Evolutionary conservation across 2,888 invertebrate species (phyloP), one percentile per base, ranked within the genome.

Genomic region (Conistra vaccinii): DNA sequence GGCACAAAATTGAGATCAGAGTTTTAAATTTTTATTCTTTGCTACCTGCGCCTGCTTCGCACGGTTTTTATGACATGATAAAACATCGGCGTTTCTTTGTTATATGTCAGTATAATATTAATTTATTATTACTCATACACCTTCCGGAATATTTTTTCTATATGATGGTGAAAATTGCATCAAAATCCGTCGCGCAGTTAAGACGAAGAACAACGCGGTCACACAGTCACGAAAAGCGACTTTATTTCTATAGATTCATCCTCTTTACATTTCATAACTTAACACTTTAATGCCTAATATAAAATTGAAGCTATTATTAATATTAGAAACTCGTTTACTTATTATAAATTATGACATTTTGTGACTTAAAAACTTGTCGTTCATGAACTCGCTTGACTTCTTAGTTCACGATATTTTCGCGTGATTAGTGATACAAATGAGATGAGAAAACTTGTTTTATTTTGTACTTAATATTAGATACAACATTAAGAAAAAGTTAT

Each of bases 401-500:
- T 75, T 42, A 35, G 67, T 58, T 69, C 88, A 87, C 82, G 82
- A 53, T 51, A 68, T 20, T 48, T 35, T 55, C 23, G 35, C 84
- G 78, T 86, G 84, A 62, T 78, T 63, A 20, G 1, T 60, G 12
- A 61, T 68, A 69, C 17, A 62, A 57, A 76, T 65, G 3, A 55
- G 7, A 53, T 68, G 55, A 14, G 14, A 45, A 71, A 80, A 81
- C 80, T 69, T 61, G 84, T 73, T 81, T 45, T 45, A 23, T 23
- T 35, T 29, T 39, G 17, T 32, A 17, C 51, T 53, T 53, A 55
- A 29, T 57, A 26, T 55, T 75, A 42, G n/a, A 65, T 42, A 35
- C 6, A 61, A 32, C 2, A 29, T 42, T n/a, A 26, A n/a, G 45
- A 57, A 76, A 81, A 48, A n/a, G 9, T 48, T 62, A 14, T 32